Conservation (phyloP, 2,888 invertebrate species). For the Pandemis corylana region DNA sequence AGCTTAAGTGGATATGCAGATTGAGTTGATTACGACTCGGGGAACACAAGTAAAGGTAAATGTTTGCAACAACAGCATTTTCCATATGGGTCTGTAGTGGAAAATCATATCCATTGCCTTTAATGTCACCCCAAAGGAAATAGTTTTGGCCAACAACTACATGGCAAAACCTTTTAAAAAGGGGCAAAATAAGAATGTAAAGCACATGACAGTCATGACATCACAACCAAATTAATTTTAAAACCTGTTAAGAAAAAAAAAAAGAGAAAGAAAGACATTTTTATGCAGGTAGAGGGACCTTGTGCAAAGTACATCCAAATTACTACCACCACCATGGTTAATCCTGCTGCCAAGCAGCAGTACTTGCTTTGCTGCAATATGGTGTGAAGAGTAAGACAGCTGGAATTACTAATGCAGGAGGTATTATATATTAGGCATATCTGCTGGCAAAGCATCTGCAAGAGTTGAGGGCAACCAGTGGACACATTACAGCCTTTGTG, state of each 20-base stretch:
- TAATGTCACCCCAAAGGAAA: conserved; percentile 55
- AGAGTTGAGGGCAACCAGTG: no score
- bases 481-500: no score
- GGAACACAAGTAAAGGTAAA: conserved; percentile 46
- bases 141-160: conserved; percentile 50
- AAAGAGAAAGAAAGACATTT: neutral
- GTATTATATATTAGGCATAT: no score
- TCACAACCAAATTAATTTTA: neutral
- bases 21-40: neutral
- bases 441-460: no score
- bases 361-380: no score
- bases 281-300: no score
- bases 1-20: neutral
- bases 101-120: conserved; percentile 70
- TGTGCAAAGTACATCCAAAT: no score
- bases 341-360: no score
- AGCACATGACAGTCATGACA: neutral
- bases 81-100: conserved; percentile 59
- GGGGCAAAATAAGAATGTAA: conserved; percentile 26
- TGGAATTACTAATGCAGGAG: no score
- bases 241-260: no score
- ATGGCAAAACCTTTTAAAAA: conserved; percentile 48
- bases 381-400: no score
- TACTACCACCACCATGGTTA: no score
- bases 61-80: conserved; percentile 74